These are phyloP conservation scores for Loris lydekkerianus DNA, from an alignment of 2,797 vertebrate species.

Conservation along the genomic window DNA sequence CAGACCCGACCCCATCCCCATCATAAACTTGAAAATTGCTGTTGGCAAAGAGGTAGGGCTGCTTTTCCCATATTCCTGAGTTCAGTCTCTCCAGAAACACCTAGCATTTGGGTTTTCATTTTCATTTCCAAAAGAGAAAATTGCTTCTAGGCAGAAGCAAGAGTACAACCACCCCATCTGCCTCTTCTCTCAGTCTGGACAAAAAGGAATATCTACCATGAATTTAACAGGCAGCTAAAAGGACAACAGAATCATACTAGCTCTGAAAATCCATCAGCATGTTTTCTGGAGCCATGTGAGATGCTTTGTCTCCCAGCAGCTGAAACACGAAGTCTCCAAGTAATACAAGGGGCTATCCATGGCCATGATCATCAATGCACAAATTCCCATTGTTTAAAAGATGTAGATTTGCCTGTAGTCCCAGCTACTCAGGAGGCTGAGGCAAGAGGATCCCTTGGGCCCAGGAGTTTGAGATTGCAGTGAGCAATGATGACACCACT, in stretches of 20 bases:
- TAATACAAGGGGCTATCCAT: not conserved
- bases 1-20: too few species aligned
- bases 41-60: not conserved
- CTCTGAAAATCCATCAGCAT: slow-evolving; percentile 5
- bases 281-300: not conserved
- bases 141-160: slow-evolving; percentile 1
- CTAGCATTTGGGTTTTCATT: slow-evolving; percentile 32
- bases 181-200: not conserved
- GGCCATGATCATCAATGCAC: not conserved
- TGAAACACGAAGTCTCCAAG: not conserved
- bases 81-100: slow-evolving; percentile 7
- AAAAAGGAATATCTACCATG: not conserved
- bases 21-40: not conserved
- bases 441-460: not conserved
- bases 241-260: not conserved
- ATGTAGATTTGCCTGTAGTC: not conserved
- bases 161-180: not conserved
- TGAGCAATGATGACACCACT: not conserved
- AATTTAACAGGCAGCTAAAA: slow-evolving; percentile 10
- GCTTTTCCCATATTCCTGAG: not conserved
- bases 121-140: slow-evolving; percentile 55
- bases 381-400: not conserved
- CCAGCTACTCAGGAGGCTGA: not conserved
- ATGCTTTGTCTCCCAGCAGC: not conserved
- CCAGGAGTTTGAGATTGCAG: not conserved